Conservation (phyloP, 2,113 vertebrate species). For the Cheilinus undulatus region DNA sequence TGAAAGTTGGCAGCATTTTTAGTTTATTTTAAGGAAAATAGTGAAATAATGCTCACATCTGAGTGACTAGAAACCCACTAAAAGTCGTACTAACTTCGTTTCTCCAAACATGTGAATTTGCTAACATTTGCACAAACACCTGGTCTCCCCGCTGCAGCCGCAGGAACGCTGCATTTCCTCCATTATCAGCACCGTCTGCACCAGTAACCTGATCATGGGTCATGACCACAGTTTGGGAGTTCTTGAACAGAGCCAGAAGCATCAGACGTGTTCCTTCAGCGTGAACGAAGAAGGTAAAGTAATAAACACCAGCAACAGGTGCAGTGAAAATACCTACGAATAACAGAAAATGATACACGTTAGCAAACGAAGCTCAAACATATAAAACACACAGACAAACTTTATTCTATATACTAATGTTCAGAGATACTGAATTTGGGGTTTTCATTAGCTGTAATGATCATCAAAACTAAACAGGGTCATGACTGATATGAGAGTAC, state of each 20-base stretch:
- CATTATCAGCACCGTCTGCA: background rate
- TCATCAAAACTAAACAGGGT: too few species aligned
- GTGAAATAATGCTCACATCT: background rate
- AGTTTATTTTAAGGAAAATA: too few species aligned
- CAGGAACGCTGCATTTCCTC: conserved; percentile 28
- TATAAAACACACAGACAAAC: too few species aligned
- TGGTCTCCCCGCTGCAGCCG: conserved; percentile 25
- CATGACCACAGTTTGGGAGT: accelerated
- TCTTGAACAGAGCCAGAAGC: accelerated
- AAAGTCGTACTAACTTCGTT: accelerated
- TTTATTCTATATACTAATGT: too few species aligned
- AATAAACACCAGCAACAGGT: conserved; percentile 9
- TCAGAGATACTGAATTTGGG: too few species aligned
- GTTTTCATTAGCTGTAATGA: too few species aligned
- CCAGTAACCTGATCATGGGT: background rate
- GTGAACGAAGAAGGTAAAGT: conserved; percentile 14
- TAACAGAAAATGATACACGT: background rate
- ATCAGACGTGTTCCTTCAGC: accelerated
- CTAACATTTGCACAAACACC: background rate
- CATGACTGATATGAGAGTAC: too few species aligned
- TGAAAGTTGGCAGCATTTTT: too few species aligned
- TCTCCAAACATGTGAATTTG: conserved; percentile 1
- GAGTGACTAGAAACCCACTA: conserved; percentile 18
- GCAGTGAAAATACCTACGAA: conserved; percentile 19
- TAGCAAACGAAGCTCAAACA: too few species aligned